Percentiles rank a stretch among this genome's conserved stretches.
Conservation (phyloP, 2,113 vertebrate species). For the Tragelaphus imberbis region DNA sequence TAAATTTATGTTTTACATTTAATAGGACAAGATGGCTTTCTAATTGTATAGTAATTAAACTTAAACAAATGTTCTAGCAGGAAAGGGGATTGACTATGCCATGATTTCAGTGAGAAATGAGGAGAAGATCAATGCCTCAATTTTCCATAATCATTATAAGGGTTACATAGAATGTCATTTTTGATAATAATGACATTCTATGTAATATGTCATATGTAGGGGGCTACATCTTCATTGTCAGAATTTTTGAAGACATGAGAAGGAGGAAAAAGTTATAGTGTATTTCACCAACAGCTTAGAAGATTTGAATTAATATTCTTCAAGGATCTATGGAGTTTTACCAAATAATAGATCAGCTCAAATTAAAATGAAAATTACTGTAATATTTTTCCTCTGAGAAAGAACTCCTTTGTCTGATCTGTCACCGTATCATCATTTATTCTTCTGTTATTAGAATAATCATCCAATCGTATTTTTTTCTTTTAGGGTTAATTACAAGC, state of each 20-base stretch:
- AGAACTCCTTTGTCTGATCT: conserved; percentile 71
- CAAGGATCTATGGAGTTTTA: conserved; percentile 36
- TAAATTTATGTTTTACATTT: conserved; percentile 36
- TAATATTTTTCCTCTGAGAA: conserved; percentile 50
- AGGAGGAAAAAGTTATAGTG: conserved; percentile 30
- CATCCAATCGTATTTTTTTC: conserved; percentile 61
- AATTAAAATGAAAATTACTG: conserved; percentile 70
- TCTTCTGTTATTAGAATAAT: conserved; percentile 61
- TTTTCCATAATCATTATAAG: conserved; percentile 9
- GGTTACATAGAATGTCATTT: conserved; percentile 12
- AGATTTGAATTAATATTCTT: conserved; percentile 54
- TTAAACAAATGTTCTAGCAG: conserved; percentile 45
- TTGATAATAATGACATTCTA: no score
- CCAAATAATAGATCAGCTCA: conserved; percentile 68
- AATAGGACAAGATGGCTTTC: conserved; percentile 30
- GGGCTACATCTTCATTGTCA: not conserved
- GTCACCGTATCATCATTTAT: conserved; percentile 60
- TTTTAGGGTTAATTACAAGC: conserved; percentile 70
- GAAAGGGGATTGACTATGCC: not conserved
- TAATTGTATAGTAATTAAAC: conserved; percentile 54
- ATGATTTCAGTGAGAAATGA: conserved; percentile 35
- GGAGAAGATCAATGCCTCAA: not conserved
- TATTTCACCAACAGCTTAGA: conserved; percentile 41
- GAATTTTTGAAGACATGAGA: conserved; percentile 13
- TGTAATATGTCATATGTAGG: no score